Evolutionary conservation across 2,797 vertebrate genomes (phyloP), one percentile per base, ranked within the genome.

Genomic region (Lates japonicus): DNA sequence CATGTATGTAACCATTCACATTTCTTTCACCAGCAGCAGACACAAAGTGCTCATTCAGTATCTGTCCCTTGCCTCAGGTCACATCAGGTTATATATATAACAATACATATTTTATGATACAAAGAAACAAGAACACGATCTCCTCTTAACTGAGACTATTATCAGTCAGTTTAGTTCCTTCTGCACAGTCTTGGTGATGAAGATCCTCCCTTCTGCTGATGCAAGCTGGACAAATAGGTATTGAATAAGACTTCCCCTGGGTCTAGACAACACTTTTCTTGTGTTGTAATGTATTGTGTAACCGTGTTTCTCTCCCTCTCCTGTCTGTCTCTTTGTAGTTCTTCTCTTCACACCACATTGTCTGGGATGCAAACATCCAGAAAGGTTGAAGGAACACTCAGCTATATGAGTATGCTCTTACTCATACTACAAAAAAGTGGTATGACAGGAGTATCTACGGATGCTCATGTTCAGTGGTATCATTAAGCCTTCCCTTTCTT

Each of bases 191-290:
- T 51, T 10, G 0, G 7, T 44, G 35, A 35, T 59, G 46, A 61
- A n/a, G 37, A 17, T 22, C 31, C 46, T 35, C 11, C 17, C 52
- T 14, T 35, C 44, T 22, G 54, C 54, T 17, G 1, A 66, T 33
- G 55, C 31, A 37, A 16, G 58, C 41, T 5, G 44, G 35, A 69
- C 49, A 73, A 78, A 81, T 20, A 46, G 35, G 29, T 52, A 70
- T 31, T 76, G 57, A 76, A n/a, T 59, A 51, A 81, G 20, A 60
- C n/a, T 33, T 70, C 66, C 51, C 25, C 33, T 22, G 44, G 60
- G 63, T 75, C 49, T 0, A 11, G 9, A 37, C 31, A 42, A 65
- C 57, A 64, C 14, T 33, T 39, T 42, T 62, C 57, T 55, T 44
- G 25, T 42, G 25, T 62, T 1, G 12, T 62, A 67, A 37, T 39